These are phyloP conservation scores for Lithobates sylvaticus DNA, from an alignment of 2,797 vertebrate genomes.

Conservation along the genomic window DNA sequence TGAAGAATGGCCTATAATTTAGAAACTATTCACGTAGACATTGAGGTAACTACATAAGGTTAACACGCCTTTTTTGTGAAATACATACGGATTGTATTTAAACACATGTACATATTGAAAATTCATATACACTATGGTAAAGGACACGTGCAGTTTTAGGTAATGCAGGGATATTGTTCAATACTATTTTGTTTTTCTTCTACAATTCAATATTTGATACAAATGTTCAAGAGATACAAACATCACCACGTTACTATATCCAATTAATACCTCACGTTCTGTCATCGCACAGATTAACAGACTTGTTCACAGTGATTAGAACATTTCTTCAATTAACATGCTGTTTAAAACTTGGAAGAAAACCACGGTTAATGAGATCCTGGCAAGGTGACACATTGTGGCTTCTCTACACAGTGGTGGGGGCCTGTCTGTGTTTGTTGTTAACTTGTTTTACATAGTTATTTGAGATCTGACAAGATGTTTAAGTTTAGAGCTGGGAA, in stretches of 20 bases:
- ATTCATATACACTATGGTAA: background rate
- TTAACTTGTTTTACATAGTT: slow-evolving; percentile 79
- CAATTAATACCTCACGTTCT: slow-evolving; percentile 82
- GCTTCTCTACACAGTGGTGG: slow-evolving; percentile 67
- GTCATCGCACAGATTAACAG: slow-evolving; percentile 82
- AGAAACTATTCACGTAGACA: too few species aligned
- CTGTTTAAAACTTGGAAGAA: slow-evolving; percentile 78
- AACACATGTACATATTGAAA: background rate
- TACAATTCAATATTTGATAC: slow-evolving; percentile 42
- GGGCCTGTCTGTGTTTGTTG: slow-evolving; percentile 64
- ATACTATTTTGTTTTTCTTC: slow-evolving; percentile 23
- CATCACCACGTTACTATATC: slow-evolving; percentile 73
- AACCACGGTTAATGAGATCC: slow-evolving; percentile 77
- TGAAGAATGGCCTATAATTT: too few species aligned
- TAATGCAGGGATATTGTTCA: background rate
- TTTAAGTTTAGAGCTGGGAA: slow-evolving; percentile 61
- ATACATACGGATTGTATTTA: background rate
- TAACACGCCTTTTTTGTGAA: too few species aligned
- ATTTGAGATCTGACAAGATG: slow-evolving; percentile 79
- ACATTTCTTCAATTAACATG: slow-evolving; percentile 85
- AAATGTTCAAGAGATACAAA: slow-evolving; percentile 67
- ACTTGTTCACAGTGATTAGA: slow-evolving; percentile 85
- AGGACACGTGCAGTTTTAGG: background rate
- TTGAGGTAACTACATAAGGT: too few species aligned
- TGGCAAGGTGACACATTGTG: slow-evolving; percentile 73